Evolutionary conservation across 30 jellyfish, hydroid and myxozoan species (phyloP), one percentile per base, ranked within the genome.

Genomic region (Hydractinia echinata): DNA sequence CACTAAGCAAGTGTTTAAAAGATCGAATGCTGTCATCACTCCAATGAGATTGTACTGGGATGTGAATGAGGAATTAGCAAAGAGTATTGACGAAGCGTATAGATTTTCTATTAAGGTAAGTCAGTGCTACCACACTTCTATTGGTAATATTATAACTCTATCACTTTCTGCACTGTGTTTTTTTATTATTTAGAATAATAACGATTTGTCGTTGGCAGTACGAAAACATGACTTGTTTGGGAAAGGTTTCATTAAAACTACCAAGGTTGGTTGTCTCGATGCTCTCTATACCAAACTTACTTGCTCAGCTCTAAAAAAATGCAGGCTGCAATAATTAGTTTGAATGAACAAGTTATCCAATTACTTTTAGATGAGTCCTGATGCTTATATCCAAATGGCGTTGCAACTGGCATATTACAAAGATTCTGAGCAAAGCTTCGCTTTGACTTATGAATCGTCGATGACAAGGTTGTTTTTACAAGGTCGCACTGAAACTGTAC

Each of bases 401-500:
- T 54, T 92, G 86, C 98, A 92, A 67, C 66, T 92, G 91, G 96
- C 98, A 53, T 92, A 92, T 61, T 92, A 20, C 88, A 87, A 87
- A 58, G 96, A 86, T 61, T 86, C 98, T 13, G 53, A 61, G 8
- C 94, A 93, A 30, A 83, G 87, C 61, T 92, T 92, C 55, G 98
- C 98, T 1, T 79, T 92, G 48, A 92, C 98, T 6, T 92, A 92
- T 66, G 98, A 92, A 79, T 86, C 98, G 4, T 92, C 96, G 62
- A 92, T 92, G 98, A 92, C 98, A 10, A 72, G 98, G 53, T 64
- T 92, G 86, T 92, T 50, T 78, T 72, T 92, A 21, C 98, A 92
- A n/a, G 98, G 98, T 52, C 88, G 98, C 53, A 92, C 98, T 49
- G 98, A 92, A 72, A 92, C 98, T 1, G 96, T 92, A 8, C 82